phyloP scores from a whole-genome alignment of 2,797 vertebrate genomes.

The Erethizon dorsatum region DNA sequence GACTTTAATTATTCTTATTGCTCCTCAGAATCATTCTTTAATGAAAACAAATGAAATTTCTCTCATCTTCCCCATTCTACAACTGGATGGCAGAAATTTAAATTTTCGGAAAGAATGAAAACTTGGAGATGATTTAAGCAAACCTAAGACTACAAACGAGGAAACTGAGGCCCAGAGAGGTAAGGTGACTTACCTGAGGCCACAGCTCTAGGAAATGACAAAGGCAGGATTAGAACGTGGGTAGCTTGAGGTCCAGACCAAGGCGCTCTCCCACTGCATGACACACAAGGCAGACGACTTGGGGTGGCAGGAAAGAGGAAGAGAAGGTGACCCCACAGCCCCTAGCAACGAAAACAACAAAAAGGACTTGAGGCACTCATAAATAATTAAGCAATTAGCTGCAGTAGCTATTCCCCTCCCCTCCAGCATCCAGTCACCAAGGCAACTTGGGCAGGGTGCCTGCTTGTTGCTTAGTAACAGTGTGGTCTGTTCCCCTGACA shows the following conservation, averaged over 20 bases:
- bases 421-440: conserved; percentile 83
- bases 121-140: neutral
- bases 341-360: conserved; percentile 83
- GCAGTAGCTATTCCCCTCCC: conserved; percentile 78
- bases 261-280: conserved; percentile 44
- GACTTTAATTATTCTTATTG: neutral
- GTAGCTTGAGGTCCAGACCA: conserved; percentile 76
- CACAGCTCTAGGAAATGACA: conserved; percentile 78
- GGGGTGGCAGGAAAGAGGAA: conserved; percentile 76
- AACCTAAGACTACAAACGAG: conserved; percentile 23
- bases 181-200: conserved; percentile 82
- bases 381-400: conserved; percentile 87
- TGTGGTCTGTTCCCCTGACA: conserved; percentile 80
- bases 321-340: conserved; percentile 82
- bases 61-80: neutral
- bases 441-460: conserved; percentile 86
- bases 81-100: neutral
- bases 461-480: conserved; percentile 84
- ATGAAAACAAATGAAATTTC: conserved; percentile 14
- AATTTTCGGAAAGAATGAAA: neutral
- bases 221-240: conserved; percentile 67
- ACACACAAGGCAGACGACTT: conserved; percentile 60
- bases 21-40: conserved; percentile 45
- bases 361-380: conserved; percentile 85
- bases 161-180: conserved; percentile 76